Evolutionary conservation across 2,888 invertebrate genomes (phyloP), one percentile per base, ranked within the genome.

Genomic region (Rhyacophila evoluta): DNA sequence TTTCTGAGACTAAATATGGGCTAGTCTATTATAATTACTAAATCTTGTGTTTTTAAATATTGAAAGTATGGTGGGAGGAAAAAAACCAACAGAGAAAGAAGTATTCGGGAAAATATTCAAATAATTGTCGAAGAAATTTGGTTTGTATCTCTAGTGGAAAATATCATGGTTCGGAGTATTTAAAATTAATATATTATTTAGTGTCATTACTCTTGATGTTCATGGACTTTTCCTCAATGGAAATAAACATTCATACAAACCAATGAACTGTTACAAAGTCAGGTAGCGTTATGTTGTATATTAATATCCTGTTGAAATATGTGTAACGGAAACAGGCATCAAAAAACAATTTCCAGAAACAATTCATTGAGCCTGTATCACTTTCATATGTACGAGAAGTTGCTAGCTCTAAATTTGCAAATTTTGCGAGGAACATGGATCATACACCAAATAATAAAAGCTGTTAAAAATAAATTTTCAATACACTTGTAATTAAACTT

Each of bases 301-400:
- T 55, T 55, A 25, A 55, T 55, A 55, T 55, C 55, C 55, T 25
- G 25, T 55, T 55, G 55, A 55, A 55, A 55, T 19, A 55, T 55
- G 55, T 6, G 19, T 55, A 55, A 55, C 55, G 55, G 55, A 55
- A 55, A 55, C 25, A 8, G 55, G 55, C 12, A 8, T 55, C 55
- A 55, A 55, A 55, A 19, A 55, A 55, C 55, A 55, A 19, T 55
- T 55, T 55, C 19, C 55, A 12, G 55, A 12, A 55, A 55, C 15
- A 55, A 55, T 55, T 25, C 25, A 55, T 55, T 19, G 55, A 55
- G 19, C 55, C 19, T 55, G 10, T 55, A 55, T 55, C 55, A 19
- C 25, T 55, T 55, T 55, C 55, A 1, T 8, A 55, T 25, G 19
- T 25, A 19, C 1, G n/a, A n/a, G n/a, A n/a, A n/a, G n/a, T n/a